phyloP scores from a whole-genome alignment of 2,797 vertebrate species.

The Luscinia megarhynchos region DNA sequence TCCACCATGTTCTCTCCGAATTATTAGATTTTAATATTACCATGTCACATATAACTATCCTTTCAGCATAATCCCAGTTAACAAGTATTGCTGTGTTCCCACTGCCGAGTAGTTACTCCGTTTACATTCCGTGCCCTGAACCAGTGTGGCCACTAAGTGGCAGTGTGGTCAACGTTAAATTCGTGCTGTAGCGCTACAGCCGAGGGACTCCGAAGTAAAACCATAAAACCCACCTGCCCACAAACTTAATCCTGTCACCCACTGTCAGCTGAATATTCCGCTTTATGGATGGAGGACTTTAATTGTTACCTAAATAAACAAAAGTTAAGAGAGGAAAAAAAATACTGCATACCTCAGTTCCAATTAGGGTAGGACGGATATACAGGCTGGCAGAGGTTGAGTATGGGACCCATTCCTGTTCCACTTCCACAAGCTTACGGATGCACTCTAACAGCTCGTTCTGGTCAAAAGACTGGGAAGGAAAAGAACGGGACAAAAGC shows the following conservation, averaged over 20 bases:
- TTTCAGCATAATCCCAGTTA: neutral
- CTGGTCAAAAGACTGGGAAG: conserved; percentile 84
- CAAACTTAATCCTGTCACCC: neutral
- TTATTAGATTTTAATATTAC: neutral
- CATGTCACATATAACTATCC: neutral
- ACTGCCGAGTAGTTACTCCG: fast-evolving
- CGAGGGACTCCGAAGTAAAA: neutral
- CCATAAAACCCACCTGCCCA: neutral
- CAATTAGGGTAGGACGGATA: conserved; percentile 88
- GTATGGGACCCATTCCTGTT: conserved; percentile 88
- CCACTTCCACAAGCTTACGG: conserved; percentile 84
- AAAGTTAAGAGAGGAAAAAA: neutral
- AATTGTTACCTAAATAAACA: neutral
- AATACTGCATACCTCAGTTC: conserved; percentile 83
- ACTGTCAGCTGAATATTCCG: neutral
- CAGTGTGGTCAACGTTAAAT: conserved; percentile 8
- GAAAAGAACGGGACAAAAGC: neutral
- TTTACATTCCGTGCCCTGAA: neutral
- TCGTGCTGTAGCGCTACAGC: fast-evolving
- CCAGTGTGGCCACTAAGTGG: conserved; percentile 47
- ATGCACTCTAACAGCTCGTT: conserved; percentile 89
- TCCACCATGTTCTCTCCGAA: fast-evolving
- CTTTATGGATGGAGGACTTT: neutral
- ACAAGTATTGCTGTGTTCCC: fast-evolving
- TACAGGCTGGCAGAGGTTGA: conserved; percentile 85